Evolutionary conservation across 2,888 invertebrate genomes (phyloP).

Genomic region (Oscheius sp.): DNA sequence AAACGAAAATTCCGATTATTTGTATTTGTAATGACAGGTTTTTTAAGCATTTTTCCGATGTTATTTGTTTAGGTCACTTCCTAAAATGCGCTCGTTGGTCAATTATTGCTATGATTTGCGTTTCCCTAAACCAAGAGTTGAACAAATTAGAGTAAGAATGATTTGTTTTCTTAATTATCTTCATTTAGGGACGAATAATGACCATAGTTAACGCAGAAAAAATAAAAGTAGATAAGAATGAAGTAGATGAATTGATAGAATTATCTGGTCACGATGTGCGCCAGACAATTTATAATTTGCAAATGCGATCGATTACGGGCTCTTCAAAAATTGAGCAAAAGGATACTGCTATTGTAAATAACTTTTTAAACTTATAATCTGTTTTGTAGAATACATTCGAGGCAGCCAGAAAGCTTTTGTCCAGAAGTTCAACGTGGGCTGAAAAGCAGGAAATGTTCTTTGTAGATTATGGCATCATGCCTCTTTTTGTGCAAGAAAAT

Average conservation of each 20-base stretch:
- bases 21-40: constrained; percentile 96
- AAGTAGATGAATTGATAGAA: constrained; percentile 83
- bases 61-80: constrained; percentile 28
- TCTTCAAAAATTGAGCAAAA: constrained; percentile 78
- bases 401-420: constrained; percentile 76
- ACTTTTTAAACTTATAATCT: not conserved
- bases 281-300: constrained; percentile 79
- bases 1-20: constrained; percentile 85
- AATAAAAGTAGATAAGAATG: constrained; percentile 80
- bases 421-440: constrained; percentile 75
- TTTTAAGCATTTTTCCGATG: too few relatives aligned
- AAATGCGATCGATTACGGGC: constrained; percentile 79
- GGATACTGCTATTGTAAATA: constrained; percentile 81
- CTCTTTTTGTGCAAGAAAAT: constrained; percentile 97
- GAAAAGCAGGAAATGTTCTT: constrained; percentile 83
- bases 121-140: constrained; percentile 84
- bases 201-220: constrained; percentile 90
- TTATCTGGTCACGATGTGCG: constrained; percentile 82
- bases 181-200: constrained; percentile 83
- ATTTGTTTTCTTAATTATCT: constrained; percentile 31
- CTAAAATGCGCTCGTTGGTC: constrained; percentile 86
- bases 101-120: constrained; percentile 91
- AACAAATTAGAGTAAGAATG: constrained; percentile 84
- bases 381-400: constrained; percentile 68
- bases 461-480: constrained; percentile 93